Base-by-base conservation (phyloP, 1,140 invertebrate genomes). In the Drosophila pruinosa region DNA sequence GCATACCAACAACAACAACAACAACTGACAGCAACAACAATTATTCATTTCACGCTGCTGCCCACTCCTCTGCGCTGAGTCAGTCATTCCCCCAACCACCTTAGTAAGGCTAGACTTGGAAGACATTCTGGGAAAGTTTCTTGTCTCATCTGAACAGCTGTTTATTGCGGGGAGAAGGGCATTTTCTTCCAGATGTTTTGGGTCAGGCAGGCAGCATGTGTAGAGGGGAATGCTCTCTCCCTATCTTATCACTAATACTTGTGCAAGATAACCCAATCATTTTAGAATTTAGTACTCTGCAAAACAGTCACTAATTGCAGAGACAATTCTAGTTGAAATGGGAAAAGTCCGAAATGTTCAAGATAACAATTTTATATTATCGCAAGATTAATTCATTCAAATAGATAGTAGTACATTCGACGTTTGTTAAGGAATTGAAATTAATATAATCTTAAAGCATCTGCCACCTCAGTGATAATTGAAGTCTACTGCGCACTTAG, bases 41-140 rank as follows among this genome's bases (percentile, higher is more conserved):
- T 59, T 36, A 71, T 61, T 75, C 38, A 75, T 75, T 75, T 75
- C 61, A 72, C 69, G 69, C 57, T 71, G 10, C 61, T 71, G 43
- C 68, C 68, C 68, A 71, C 68, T 36, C 61, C 41, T 19, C 36
- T 62, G 57, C 41, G n/a, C 36, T 62, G 57, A 61, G 2, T 68
- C 65, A 68, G 28, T 34, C 36, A 2, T 14, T 6, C 14, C 19
- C 7, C 21, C 7, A 4, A 0, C 8, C 4, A 5, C 5, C 7
- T 14, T 7, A 4, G 1, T 26, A 28, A 19, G 17, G 31, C 31
- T 22, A 47, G 58, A 54, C 48, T 34, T 17, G 58, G 3, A 62
- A 63, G 31, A 36, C 34, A 31, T 57, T 71, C 61, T 63, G 67
- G 17, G 52, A 71, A 71, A 71, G 43, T 64, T 65, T 64, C 45